Evolutionary conservation across 2,113 vertebrate genomes (phyloP).

Genomic region (Leptodactylus fuscus): DNA sequence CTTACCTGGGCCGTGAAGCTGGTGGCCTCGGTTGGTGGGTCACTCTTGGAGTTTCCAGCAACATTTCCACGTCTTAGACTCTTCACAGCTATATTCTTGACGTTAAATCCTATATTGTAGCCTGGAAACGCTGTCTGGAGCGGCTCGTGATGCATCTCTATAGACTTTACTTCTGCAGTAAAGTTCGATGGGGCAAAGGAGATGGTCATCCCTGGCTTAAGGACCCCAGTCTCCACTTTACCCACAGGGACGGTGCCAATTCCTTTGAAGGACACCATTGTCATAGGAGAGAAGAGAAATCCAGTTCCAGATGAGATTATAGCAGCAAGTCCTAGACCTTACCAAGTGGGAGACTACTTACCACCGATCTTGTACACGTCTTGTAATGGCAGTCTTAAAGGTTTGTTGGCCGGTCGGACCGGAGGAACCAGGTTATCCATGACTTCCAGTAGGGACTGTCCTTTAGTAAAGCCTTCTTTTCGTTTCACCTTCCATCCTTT

Average conservation of each 20-base stretch:
- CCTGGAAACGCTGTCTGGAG: constrained; percentile 73
- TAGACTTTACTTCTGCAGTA: constrained; percentile 77
- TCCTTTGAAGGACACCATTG: too few species aligned
- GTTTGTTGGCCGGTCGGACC: constrained; percentile 75
- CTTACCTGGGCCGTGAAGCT: constrained; percentile 76
- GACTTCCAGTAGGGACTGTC: constrained; percentile 78
- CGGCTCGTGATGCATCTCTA: constrained; percentile 75
- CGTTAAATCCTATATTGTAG: constrained; percentile 78
- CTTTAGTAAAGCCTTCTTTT: constrained; percentile 69
- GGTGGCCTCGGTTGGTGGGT: constrained; percentile 76
- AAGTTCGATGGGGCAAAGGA: constrained; percentile 75
- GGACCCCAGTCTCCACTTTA: constrained; percentile 74
- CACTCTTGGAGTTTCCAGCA: constrained; percentile 77
- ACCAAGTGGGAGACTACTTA: too few species aligned
- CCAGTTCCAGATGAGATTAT: too few species aligned
- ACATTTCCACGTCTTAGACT: constrained; percentile 73
- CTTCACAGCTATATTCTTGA: constrained; percentile 76
- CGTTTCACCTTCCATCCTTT: constrained; percentile 78
- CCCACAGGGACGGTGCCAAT: constrained; percentile 74
- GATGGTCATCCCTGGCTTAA: constrained; percentile 79
- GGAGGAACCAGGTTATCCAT: constrained; percentile 77
- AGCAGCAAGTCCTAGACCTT: too few species aligned
- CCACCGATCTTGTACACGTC: constrained; percentile 85
- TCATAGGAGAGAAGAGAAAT: too few species aligned
- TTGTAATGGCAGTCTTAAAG: constrained; percentile 78